Evolutionary conservation across 1,140 invertebrate species (phyloP), one percentile per base, ranked within the genome.

Genomic region (Mylabris phalerata): DNA sequence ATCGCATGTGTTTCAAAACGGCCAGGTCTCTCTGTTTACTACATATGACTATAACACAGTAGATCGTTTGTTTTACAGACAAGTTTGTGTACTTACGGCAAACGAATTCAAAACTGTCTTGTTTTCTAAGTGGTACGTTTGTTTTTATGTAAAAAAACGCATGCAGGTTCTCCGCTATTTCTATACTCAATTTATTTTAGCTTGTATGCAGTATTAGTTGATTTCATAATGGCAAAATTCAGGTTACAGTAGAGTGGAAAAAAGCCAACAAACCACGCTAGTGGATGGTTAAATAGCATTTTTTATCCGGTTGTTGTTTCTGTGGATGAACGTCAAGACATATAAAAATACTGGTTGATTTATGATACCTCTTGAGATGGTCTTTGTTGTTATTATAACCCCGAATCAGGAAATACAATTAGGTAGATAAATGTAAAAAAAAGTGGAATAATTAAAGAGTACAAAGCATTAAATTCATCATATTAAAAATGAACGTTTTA

Each of bases 381-480:
- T 51, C 57, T 63, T 71, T 71, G 67, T 70, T 64, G 57, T 43
- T 55, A 32, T 32, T 19, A 19, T 19, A 19, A 32, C 7, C 32
- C 55, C 44, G 50, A 61, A 70, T 67, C 71, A 71, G 67, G 68
- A 70, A 72, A 70, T 70, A 73, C 70, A 73, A 73, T 73, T 73
- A 73, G 71, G 70, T 72, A 72, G 70, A 73, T 72, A 73, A 73
- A 72, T 72, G 70, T 70, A 66, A 71, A 73, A 71, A 40, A 72
- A 69, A 66, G 64, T 66, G 64, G 71, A 73, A 73, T 73, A 73
- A 72, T 73, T 73, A 72, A 71, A 70, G 67, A 63, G 60, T 71
- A 73, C 71, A 73, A 73, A 73, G 71, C 71, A 66, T 67, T 60
- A 67, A 73, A 73, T 73, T 73, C 70, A 73, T 73, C 71, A 73